Conservation (phyloP, 1,140 invertebrate genomes). For the Riptortus pedestris region DNA sequence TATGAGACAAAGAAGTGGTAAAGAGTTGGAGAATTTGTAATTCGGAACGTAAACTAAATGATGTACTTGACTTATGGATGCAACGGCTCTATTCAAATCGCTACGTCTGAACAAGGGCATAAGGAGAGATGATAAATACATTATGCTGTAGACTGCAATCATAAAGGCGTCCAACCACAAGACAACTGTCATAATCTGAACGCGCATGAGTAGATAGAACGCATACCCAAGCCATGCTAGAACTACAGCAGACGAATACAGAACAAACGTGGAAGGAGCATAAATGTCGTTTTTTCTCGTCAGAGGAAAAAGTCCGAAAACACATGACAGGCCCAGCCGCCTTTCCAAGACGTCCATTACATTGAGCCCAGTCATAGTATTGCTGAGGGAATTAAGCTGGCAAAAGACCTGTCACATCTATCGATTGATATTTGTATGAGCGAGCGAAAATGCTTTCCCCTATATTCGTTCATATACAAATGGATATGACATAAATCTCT, state of each 20-base stretch:
- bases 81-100: background rate
- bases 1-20: background rate
- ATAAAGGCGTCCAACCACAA: background rate
- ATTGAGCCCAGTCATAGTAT: background rate
- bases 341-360: background rate
- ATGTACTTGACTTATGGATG: background rate
- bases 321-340: background rate
- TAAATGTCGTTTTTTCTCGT: background rate
- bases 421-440: too few relatives aligned
- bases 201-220: background rate
- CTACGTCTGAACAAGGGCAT: background rate
- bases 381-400: too few relatives aligned
- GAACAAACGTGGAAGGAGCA: background rate
- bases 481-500: too few relatives aligned
- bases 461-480: too few relatives aligned
- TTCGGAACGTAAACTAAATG: background rate
- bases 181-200: background rate
- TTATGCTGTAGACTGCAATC: background rate
- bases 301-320: background rate
- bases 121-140: background rate
- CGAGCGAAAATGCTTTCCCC: too few relatives aligned
- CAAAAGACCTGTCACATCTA: too few relatives aligned
- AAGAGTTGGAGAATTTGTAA: background rate
- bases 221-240: background rate
- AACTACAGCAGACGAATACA: background rate